These are phyloP conservation scores for Labeo calbasu DNA, from an alignment of 2,797 vertebrate species.

Conservation along the genomic window DNA sequence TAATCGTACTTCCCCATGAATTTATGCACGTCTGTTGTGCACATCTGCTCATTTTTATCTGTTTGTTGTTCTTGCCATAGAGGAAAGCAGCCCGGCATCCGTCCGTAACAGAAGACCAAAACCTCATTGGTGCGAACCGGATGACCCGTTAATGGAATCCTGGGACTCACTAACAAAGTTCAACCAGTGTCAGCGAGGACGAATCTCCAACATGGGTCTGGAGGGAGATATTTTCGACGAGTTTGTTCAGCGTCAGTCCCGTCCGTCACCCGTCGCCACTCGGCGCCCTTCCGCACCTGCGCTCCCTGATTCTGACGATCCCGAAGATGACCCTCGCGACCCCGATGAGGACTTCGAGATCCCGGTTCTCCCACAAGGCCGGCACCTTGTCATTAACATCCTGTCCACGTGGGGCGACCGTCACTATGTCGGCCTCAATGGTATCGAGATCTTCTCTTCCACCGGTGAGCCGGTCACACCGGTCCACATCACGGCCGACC, in stretches of 20 bases:
- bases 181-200: slow-evolving; percentile 89
- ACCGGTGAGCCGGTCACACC: slow-evolving; percentile 85
- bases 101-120: slow-evolving; percentile 61
- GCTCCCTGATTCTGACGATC: slow-evolving; percentile 65
- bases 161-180: slow-evolving; percentile 93
- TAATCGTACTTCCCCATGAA: neutral
- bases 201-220: slow-evolving; percentile 88
- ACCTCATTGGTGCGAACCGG: slow-evolving; percentile 76
- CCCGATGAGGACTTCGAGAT: slow-evolving; percentile 88
- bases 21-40: neutral
- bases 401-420: slow-evolving; percentile 95
- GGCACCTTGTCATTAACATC: slow-evolving; percentile 86
- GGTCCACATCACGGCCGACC: slow-evolving; percentile 82
- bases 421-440: slow-evolving; percentile 95
- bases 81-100: slow-evolving; percentile 64
- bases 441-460: slow-evolving; percentile 92
- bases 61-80: slow-evolving; percentile 67
- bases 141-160: slow-evolving; percentile 86
- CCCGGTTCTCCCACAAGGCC: slow-evolving; percentile 89
- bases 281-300: slow-evolving; percentile 48
- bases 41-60: neutral
- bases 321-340: slow-evolving; percentile 67
- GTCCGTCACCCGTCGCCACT: slow-evolving; percentile 15
- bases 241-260: slow-evolving; percentile 86
- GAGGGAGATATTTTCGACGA: slow-evolving; percentile 93